Evolutionary conservation across 2,113 vertebrate species (phyloP), one percentile per base, ranked within the genome.

Genomic region (Alaudala cheleensis): DNA sequence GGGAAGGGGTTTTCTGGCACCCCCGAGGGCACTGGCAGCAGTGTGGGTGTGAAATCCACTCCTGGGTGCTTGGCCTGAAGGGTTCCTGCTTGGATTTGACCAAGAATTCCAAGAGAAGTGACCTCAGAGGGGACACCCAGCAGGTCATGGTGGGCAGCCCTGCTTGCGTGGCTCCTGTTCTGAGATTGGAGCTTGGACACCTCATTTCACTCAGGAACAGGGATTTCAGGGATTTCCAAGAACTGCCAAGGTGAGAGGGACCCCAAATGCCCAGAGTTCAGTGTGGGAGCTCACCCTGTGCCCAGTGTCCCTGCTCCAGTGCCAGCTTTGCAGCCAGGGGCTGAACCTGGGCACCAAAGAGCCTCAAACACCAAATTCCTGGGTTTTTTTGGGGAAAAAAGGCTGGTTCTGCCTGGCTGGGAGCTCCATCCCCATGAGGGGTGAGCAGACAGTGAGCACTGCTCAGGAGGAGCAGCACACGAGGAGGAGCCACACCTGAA

Each of bases 301-400:
- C 19, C 2, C 12, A 15, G 78, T 1, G 24, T 60, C 56, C 42
- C 54, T 2, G 1, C 1, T 11, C 1, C 10, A 13, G 77, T 1
- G 24, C 33, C 57, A 40, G 37, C 5, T 12, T 2, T 26, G 60
- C 47, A 71, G 61, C 33, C 14, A 17, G 70, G 60, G 14, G 8
- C 15, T 9, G 42, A 64, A 5, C 47, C 19, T 5, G 24, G n/a
- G 39, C 77, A 26, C 7, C 47, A 47, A 0, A 61, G 28, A 2
- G 0, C 76, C 33, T 45, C 7, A 17, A 37, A 6, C 47, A 2
- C 11, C 0, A 0, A 26, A 12, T 9, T 21, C 21, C 25, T 70
- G 54, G 5, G 37, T 37, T 37, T 3, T 14, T 39, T 56, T 4
- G 8, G 85, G 45, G 3, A 17, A 21, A 26, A 39, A 47, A 45